Percentiles rank a stretch among this genome's conserved stretches.
These are phyloP conservation scores for Hemicrepidius hirtus DNA, from an alignment of 2,888 invertebrate species.

Conservation along the genomic window DNA sequence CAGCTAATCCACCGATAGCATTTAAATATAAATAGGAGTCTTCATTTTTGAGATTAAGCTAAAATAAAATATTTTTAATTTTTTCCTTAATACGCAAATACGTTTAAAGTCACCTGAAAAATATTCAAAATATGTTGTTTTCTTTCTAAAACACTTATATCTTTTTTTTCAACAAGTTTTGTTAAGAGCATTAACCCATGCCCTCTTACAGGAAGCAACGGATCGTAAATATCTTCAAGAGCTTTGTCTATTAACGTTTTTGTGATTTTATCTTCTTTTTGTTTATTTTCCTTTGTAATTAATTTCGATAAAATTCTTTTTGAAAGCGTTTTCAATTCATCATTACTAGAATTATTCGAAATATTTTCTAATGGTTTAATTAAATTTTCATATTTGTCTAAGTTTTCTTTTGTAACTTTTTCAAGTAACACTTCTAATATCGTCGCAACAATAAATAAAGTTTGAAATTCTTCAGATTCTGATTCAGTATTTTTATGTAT, in stretches of 20 bases:
- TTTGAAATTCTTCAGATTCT: constrained; percentile 64
- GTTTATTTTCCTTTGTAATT: constrained; percentile 58
- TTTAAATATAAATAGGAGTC: constrained; percentile 90
- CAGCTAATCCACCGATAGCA: constrained; percentile 84
- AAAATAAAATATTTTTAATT: constrained; percentile 13
- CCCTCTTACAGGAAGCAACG: constrained; percentile 85
- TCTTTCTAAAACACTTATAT: constrained; percentile 78
- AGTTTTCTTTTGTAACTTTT: constrained; percentile 59
- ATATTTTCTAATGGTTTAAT: constrained; percentile 61
- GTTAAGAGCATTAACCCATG: constrained; percentile 85
- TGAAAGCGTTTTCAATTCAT: constrained; percentile 63
- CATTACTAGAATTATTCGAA: constrained; percentile 58
- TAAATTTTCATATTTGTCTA: constrained; percentile 66
- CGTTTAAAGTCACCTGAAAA: constrained; percentile 79
- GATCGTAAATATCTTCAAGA: constrained; percentile 80
- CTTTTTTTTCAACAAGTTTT: constrained; percentile 81
- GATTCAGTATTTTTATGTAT: constrained; percentile 58
- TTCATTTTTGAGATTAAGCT: constrained; percentile 84
- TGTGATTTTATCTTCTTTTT: constrained; percentile 62
- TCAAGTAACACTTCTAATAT: constrained; percentile 61
- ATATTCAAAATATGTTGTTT: constrained; percentile 81
- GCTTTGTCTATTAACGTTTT: constrained; percentile 75
- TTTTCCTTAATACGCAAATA: not conserved
- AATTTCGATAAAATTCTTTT: constrained; percentile 58
- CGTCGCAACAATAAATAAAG: constrained; percentile 65